phyloP scores from a whole-genome alignment of 2,888 invertebrate genomes.

The Oasisia sp. region DNA sequence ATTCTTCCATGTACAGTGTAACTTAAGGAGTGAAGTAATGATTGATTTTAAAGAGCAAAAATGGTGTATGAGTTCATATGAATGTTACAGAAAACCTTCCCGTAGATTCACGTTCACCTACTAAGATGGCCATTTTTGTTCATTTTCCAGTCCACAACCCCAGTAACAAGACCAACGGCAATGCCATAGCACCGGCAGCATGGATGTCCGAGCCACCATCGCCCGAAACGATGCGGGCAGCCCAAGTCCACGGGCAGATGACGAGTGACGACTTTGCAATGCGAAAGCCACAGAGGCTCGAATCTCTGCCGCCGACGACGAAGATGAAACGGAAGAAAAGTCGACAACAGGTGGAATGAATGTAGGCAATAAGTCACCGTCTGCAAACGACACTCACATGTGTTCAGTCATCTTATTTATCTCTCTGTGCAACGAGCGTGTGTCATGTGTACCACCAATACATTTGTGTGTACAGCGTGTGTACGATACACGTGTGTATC shows the following conservation, averaged over 20 bases:
- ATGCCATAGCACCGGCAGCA: background rate
- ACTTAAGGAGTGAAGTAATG: too few relatives aligned
- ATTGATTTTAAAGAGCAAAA: too few relatives aligned
- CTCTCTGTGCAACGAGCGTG: background rate
- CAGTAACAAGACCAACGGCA: background rate
- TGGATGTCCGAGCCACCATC: constrained; percentile 26
- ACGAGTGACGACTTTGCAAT: constrained; percentile 56
- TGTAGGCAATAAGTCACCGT: constrained; percentile 5
- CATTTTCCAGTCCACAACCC: background rate
- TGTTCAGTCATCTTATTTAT: background rate
- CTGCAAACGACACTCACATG: background rate
- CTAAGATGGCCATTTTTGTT: constrained; percentile 23
- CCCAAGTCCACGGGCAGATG: constrained; percentile 58
- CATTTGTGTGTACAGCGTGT: background rate
- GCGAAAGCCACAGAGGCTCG: constrained; percentile 67
- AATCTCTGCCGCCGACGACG: constrained; percentile 63
- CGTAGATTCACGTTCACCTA: background rate
- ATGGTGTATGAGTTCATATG: background rate
- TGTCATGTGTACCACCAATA: background rate
- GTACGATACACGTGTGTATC: background rate
- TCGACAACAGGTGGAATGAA: constrained; percentile 33
- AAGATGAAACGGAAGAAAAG: constrained; percentile 51
- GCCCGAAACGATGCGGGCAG: constrained; percentile 53
- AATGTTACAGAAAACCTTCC: background rate
- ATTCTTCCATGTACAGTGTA: too few relatives aligned